Evolutionary conservation across 2,888 invertebrate species (phyloP).

Genomic region (Eudemis profundana): DNA sequence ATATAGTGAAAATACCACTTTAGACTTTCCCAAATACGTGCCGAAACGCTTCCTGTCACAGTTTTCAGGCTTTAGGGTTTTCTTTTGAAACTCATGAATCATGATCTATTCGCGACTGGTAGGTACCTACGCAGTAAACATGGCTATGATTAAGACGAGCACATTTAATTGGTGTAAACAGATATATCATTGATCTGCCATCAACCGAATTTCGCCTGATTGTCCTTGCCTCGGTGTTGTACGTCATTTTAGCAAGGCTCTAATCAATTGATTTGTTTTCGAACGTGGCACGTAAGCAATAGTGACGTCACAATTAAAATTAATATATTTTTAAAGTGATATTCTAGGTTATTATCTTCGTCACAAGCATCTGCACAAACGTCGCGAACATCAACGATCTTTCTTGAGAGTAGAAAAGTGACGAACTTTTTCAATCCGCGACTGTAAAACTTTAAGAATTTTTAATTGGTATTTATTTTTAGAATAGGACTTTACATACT

Average conservation of each 20-base stretch:
- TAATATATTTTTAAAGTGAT: neutral
- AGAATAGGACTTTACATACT: too few relatives aligned
- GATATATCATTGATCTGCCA: slow-evolving; percentile 22
- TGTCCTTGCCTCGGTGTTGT: slow-evolving; percentile 29
- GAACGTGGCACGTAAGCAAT: neutral
- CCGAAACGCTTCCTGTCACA: too few relatives aligned
- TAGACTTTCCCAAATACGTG: too few relatives aligned
- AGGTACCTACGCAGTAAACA: neutral
- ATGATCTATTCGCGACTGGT: too few relatives aligned
- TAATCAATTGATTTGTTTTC: slow-evolving; percentile 22
- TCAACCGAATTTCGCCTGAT: slow-evolving; percentile 24
- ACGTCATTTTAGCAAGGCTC: slow-evolving; percentile 30
- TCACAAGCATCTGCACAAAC: neutral
- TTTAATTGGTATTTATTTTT: too few relatives aligned
- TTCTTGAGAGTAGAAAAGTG: too few relatives aligned
- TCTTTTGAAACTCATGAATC: too few relatives aligned
- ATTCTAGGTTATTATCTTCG: neutral
- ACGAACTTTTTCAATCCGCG: too few relatives aligned
- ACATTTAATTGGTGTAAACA: slow-evolving; percentile 26
- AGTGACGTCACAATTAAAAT: neutral
- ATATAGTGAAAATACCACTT: too few relatives aligned
- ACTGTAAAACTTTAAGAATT: too few relatives aligned
- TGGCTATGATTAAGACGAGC: slow-evolving; percentile 20
- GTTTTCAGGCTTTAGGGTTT: too few relatives aligned
- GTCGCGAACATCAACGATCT: too few relatives aligned